These are phyloP conservation scores for Zaprionus ornatus DNA, from an alignment of 1,140 invertebrate species.

Conservation along the genomic window DNA sequence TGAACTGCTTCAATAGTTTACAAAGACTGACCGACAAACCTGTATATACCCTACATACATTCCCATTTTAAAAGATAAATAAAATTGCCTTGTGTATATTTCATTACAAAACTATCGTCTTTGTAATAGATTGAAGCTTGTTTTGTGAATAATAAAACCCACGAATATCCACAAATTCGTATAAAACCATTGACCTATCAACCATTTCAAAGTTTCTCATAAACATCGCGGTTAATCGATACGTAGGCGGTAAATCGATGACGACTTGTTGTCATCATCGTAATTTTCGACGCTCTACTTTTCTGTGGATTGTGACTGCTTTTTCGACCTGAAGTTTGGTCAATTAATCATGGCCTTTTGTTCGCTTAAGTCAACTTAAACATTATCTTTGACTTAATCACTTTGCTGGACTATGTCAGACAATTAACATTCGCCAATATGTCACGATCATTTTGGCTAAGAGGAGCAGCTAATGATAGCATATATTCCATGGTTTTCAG, in stretches of 20 bases:
- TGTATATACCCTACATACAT: neutral
- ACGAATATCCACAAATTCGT: neutral
- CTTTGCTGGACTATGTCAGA: neutral
- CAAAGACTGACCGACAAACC: too few species aligned
- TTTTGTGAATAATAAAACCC: neutral
- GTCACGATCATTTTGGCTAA: neutral
- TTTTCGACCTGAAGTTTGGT: neutral
- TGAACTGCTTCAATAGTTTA: too few species aligned
- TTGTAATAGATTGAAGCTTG: neutral
- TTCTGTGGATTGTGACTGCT: neutral
- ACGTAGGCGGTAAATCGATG: neutral
- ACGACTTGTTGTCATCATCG: constrained; percentile 6
- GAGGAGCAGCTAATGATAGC: neutral
- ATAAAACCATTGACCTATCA: neutral
- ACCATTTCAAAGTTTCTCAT: neutral
- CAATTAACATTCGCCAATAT: neutral
- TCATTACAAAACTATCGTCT: neutral
- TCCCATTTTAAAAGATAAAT: too few species aligned
- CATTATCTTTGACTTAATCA: neutral
- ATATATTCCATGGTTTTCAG: too few species aligned
- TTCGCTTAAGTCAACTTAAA: neutral
- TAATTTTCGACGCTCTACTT: neutral
- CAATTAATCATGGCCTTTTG: constrained; percentile 4
- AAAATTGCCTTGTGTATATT: neutral
- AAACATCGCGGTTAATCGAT: neutral